Conservation (phyloP, 2,888 invertebrate genomes). For the Ecliptopera silaceata region DNA sequence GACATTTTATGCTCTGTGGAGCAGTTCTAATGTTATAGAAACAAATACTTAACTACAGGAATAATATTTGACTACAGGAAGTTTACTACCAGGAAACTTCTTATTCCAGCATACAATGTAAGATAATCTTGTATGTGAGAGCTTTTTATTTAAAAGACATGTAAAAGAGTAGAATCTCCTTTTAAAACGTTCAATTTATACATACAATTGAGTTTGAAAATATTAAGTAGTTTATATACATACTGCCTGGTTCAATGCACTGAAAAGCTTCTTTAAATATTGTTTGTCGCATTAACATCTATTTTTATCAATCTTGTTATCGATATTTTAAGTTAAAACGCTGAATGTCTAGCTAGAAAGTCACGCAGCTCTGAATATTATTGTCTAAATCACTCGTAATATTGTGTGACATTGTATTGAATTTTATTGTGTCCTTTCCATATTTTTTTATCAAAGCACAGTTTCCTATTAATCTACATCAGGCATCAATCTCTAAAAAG, state of each 20-base stretch:
- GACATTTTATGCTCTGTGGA: too few species aligned
- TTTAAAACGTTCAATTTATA: background rate
- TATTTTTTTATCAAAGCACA: too few species aligned
- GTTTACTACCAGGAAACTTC: background rate
- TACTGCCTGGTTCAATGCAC: background rate
- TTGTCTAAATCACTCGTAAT: too few species aligned
- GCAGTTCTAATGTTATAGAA: too few species aligned
- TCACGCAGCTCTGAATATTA: background rate
- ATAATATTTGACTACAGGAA: too few species aligned
- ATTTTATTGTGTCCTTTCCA: too few species aligned
- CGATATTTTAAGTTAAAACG: background rate
- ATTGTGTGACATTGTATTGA: too few species aligned
- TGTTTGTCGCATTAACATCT: background rate
- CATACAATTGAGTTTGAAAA: background rate
- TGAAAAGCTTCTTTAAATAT: background rate
- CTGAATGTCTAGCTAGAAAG: background rate
- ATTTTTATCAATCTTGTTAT: background rate
- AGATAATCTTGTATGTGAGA: background rate
- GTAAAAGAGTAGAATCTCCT: background rate
- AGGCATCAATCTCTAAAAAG: too few species aligned
- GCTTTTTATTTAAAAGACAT: background rate
- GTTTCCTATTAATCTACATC: too few species aligned
- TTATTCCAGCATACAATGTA: background rate
- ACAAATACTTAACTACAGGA: too few species aligned
- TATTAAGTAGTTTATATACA: background rate